phyloP scores from a whole-genome alignment of 2,113 vertebrate genomes.

The Sylvilagus bachmani region DNA sequence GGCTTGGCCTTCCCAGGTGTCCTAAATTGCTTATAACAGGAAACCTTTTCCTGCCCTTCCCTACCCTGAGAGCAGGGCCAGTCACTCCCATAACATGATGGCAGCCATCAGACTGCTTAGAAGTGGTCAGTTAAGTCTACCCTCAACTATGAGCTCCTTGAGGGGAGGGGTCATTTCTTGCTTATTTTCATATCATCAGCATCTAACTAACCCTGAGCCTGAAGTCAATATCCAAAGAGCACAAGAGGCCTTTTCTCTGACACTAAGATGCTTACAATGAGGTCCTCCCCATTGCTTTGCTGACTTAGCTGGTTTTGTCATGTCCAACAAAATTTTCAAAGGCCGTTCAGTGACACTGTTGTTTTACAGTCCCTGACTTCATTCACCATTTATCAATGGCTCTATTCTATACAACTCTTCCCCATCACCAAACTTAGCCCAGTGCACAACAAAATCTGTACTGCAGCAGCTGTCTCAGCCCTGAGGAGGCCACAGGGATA shows the following conservation, averaged over 20 bases:
- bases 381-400: conserved; percentile 71
- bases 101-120: not conserved
- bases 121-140: not conserved
- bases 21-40: conserved; percentile 13
- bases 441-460: conserved; percentile 74
- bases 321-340: conserved; percentile 67
- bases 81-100: not conserved
- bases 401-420: conserved; percentile 71
- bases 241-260: conserved; percentile 51
- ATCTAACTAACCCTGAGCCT: conserved; percentile 13
- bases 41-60: not conserved
- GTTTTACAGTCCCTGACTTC: conserved; percentile 72
- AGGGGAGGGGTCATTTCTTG: conserved; percentile 47
- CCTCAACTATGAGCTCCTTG: conserved; percentile 27
- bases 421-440: conserved; percentile 64
- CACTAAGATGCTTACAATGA: conserved; percentile 58
- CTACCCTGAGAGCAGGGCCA: not conserved
- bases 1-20: not conserved
- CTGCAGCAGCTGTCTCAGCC: conserved; percentile 75
- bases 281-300: conserved; percentile 61
- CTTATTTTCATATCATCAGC: not conserved
- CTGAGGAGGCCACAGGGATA: conserved; percentile 68
- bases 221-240: conserved; percentile 25
- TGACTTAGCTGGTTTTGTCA: conserved; percentile 60
- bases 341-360: conserved; percentile 59